Evolutionary conservation across 2,113 vertebrate species (phyloP), one percentile per base, ranked within the genome.

Genomic region (Glareola pratincola): DNA sequence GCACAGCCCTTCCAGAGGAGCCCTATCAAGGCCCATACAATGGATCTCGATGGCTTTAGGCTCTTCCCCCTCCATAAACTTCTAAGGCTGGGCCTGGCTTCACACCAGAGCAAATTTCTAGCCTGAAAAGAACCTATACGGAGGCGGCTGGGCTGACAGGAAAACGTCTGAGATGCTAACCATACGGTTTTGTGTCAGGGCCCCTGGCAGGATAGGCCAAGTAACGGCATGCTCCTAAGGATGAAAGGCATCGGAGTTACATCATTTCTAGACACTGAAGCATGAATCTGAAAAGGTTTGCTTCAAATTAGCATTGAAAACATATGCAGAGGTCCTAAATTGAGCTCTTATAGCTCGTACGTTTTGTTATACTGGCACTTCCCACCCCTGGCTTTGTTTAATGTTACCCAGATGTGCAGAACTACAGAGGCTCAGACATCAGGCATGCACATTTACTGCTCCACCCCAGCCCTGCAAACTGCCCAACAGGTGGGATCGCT

Each of bases 261-360:
- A 57, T 92, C 39, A 94, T 63, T 88, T 81, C 53, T 85, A 66
- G 45, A 87, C 60, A 79, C 20, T 69, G 30, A 71, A 73, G 56
- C 60, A 91, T 48, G 60, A 89, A 59, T 89, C 57, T 94, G 80
- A 88, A 86, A 82, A 94, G 14, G 19, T 87, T 96, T 92, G 23
- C 77, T 90, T 94, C 50, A 3, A 93, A 87, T 93, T 82, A 94
- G 30, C 78, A 72, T 84, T 87, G 93, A 62, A 91, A 96, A 94
- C 93, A 87, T 20, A 67, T 81, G 81, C 64, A 74, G 63, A 60
- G 57, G 72, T 80, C 81, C 72, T 78, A 88, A 51, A 53, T 47
- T 88, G 69, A 97, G 90, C 88, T 92, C 72, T 74, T 86, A 59
- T 47, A 79, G 74, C 72, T 96, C 37, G 4, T 90, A 72, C 1